Conservation (phyloP, 2,888 invertebrate species). For the Nineta flava region DNA sequence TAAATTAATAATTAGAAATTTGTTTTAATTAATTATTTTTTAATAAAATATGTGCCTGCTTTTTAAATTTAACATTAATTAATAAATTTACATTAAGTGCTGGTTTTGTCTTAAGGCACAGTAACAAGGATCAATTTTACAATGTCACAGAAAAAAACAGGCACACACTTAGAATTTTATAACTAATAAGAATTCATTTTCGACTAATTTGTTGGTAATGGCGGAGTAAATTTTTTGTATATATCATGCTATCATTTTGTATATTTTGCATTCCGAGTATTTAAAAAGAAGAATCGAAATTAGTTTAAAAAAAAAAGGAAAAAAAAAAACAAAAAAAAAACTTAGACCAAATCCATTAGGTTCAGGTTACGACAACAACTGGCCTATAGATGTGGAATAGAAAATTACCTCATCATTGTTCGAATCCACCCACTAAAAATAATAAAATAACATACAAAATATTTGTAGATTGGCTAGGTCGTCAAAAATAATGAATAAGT, state of each 20-base stretch:
- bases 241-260: neutral
- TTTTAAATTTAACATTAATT: neutral
- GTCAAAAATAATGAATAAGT: neutral
- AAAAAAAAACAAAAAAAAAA: neutral
- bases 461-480: slow-evolving; percentile 1
- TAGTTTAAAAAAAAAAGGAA: neutral
- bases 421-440: slow-evolving; percentile 45
- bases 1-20: neutral
- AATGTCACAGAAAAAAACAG: slow-evolving; percentile 8
- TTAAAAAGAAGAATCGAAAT: neutral
- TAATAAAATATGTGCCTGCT: slow-evolving; percentile 12
- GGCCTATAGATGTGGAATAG: neutral
- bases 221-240: too few species aligned
- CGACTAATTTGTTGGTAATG: too few species aligned
- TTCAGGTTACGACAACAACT: neutral
- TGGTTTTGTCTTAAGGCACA: slow-evolving; percentile 25
- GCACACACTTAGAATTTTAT: neutral
- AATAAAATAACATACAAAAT: slow-evolving; percentile 19
- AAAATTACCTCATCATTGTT: slow-evolving; percentile 46
- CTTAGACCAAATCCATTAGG: slow-evolving; percentile 2
- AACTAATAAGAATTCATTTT: too few species aligned
- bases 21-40: neutral
- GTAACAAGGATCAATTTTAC: slow-evolving; percentile 9
- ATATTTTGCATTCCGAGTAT: neutral
- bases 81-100: slow-evolving; percentile 20